Conservation (phyloP, 1,140 invertebrate species). For the Drosophila watanabei region DNA sequence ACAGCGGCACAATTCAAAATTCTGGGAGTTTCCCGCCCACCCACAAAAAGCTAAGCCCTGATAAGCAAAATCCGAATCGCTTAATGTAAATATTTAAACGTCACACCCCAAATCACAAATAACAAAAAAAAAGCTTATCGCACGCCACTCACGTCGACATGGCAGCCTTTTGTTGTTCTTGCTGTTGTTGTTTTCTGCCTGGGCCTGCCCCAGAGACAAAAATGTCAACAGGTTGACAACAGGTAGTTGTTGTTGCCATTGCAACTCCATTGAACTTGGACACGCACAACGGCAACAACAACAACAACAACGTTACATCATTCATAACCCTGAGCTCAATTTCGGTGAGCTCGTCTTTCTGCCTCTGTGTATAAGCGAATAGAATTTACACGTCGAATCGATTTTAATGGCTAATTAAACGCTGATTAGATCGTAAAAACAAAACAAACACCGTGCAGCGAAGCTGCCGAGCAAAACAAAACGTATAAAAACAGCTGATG, state of each 20-base stretch:
- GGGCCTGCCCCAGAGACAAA: slow-evolving; percentile 52
- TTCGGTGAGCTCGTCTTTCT: neutral
- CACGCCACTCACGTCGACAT: slow-evolving; percentile 43
- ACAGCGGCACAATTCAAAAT: neutral
- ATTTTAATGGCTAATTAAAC: slow-evolving; percentile 34
- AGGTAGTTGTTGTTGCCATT: slow-evolving; percentile 37
- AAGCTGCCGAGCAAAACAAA: slow-evolving; percentile 65
- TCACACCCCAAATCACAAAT: slow-evolving; percentile 57
- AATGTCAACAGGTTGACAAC: slow-evolving; percentile 73
- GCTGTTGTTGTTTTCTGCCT: slow-evolving; percentile 12
- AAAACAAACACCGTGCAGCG: slow-evolving; percentile 54
- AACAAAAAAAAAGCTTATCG: slow-evolving; percentile 53
- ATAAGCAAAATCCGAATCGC: slow-evolving; percentile 39
- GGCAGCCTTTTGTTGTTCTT: slow-evolving; percentile 12
- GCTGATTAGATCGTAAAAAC: slow-evolving; percentile 15
- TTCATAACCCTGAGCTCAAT: slow-evolving; percentile 53
- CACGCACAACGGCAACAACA: slow-evolving; percentile 27
- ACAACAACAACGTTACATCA: slow-evolving; percentile 22
- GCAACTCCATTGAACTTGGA: slow-evolving; percentile 66
- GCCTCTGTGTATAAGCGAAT: neutral
- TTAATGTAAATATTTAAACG: slow-evolving; percentile 68
- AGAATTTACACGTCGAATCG: slow-evolving; percentile 4
- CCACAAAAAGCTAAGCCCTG: slow-evolving; percentile 19
- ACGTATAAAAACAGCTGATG: slow-evolving; percentile 57
- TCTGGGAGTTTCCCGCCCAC: neutral